A percentile compares a stretch with the other conserved stretches of the same genome.
Evolutionary conservation across 2,113 vertebrate species (phyloP).

Genomic region (Grammomys dolichurus): DNA sequence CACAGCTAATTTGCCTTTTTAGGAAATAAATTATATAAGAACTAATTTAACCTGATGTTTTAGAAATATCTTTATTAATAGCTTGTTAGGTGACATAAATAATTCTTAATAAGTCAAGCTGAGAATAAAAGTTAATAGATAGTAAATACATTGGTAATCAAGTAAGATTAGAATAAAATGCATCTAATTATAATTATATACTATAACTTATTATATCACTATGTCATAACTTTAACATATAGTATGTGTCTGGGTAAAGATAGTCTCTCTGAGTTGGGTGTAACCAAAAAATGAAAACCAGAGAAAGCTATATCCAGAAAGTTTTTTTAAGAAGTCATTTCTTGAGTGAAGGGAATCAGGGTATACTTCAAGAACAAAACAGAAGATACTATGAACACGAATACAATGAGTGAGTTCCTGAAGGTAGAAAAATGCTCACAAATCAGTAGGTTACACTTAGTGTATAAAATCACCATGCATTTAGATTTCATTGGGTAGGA

Average conservation of each 20-base stretch:
- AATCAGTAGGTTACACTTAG: not conserved
- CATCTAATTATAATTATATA: not conserved
- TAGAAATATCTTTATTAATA: not conserved
- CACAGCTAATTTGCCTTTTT: not conserved
- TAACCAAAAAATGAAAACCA: not conserved
- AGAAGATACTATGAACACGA: not conserved
- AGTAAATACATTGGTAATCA: not conserved
- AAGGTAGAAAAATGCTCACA: not conserved
- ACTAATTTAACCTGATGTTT: not conserved
- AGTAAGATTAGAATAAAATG: not conserved
- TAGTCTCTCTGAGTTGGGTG: not conserved
- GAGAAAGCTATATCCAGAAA: not conserved
- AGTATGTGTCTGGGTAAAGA: accelerated
- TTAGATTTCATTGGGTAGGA: not conserved
- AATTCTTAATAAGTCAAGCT: not conserved
- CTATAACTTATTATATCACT: not conserved
- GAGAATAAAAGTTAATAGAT: not conserved
- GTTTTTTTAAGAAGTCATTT: not conserved
- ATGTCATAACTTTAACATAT: not conserved
- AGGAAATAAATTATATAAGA: not conserved
- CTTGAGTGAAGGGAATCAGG: not conserved
- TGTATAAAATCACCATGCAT: not conserved
- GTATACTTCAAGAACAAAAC: not conserved
- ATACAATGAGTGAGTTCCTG: too few species aligned
- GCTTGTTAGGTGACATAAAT: not conserved